phyloP scores from a whole-genome alignment of 1,140 invertebrate species.

The Geopemphigus sp. region DNA sequence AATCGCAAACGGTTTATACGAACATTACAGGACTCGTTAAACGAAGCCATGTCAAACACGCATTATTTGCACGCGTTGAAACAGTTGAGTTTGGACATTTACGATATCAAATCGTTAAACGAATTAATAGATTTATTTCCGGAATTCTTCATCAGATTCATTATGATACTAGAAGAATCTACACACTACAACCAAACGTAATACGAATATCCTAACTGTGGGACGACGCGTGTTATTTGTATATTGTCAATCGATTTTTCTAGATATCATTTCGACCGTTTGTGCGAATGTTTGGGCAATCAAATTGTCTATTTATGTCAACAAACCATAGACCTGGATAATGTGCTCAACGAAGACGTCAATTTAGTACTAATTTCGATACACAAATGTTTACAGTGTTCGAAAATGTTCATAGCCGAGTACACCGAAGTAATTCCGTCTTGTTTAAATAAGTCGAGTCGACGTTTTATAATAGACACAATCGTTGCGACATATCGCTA shows the following conservation, averaged over 20 bases:
- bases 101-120: not conserved
- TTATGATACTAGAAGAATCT: not conserved
- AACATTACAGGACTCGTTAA: not conserved
- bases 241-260: no score
- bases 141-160: not conserved
- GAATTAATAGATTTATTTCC: not conserved
- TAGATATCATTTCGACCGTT: not conserved
- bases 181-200: conserved; percentile 11
- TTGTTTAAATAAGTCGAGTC: not conserved
- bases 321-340: not conserved
- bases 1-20: no score
- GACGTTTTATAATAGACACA: not conserved
- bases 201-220: not conserved
- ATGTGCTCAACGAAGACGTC: not conserved
- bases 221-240: not conserved
- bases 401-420: not conserved
- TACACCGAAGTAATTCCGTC: conserved; percentile 5
- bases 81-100: not conserved
- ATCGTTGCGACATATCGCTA: no score
- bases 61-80: not conserved
- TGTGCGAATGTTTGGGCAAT: conserved; percentile 4
- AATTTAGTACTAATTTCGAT: not conserved
- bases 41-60: not conserved
- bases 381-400: conserved; percentile 3
- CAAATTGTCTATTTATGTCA: conserved; percentile 11